These are phyloP conservation scores for Hippoglossus hippoglossus DNA, from an alignment of 2,797 vertebrate genomes.

Conservation along the genomic window DNA sequence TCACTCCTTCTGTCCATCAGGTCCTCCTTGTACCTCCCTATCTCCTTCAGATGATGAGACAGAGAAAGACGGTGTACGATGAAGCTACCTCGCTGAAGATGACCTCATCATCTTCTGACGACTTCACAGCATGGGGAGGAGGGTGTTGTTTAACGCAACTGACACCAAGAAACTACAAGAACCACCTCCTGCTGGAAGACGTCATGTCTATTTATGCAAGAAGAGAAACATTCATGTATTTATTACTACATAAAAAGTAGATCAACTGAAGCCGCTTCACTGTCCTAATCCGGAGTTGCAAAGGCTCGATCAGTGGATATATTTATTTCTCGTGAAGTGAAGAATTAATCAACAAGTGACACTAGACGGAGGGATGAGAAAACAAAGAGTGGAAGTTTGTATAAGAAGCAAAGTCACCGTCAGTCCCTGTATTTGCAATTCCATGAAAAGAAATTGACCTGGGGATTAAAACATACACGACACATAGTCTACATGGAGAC, in stretches of 20 bases:
- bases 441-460: constrained; percentile 1
- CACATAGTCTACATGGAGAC: background rate
- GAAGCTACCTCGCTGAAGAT: constrained; percentile 71
- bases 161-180: constrained; percentile 27
- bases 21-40: background rate
- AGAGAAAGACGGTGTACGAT: constrained; percentile 27
- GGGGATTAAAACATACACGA: background rate
- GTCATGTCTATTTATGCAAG: constrained; percentile 24
- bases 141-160: constrained; percentile 16
- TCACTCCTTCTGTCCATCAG: background rate
- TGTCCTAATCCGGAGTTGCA: constrained; percentile 18
- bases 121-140: constrained; percentile 30
- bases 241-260: constrained; percentile 35
- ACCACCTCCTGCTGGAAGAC: constrained; percentile 34
- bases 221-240: constrained; percentile 48
- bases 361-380: constrained; percentile 22
- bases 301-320: background rate
- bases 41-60: constrained; percentile 62
- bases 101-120: constrained; percentile 56
- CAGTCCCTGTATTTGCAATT: constrained; percentile 35
- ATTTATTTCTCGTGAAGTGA: constrained; percentile 24
- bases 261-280: constrained; percentile 25
- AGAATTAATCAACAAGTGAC: constrained; percentile 26
- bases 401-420: constrained; percentile 21
- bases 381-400: background rate